These are phyloP conservation scores for Blastobasis lacticolella DNA, from an alignment of 2,888 invertebrate species.

Conservation along the genomic window DNA sequence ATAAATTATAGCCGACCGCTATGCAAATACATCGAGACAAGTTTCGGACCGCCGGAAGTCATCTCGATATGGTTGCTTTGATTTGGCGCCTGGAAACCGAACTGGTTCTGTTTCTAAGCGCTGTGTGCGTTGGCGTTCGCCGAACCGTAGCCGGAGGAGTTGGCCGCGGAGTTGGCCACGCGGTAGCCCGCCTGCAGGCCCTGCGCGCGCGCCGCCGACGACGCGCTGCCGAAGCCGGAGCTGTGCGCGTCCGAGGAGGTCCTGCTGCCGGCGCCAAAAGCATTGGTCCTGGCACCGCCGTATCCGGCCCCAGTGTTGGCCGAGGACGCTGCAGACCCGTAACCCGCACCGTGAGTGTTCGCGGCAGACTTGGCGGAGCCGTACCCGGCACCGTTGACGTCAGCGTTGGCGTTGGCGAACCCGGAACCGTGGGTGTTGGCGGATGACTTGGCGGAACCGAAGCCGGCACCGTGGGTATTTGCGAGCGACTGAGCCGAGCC, in stretches of 20 bases:
- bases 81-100: constrained; percentile 5
- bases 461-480: constrained; percentile 23
- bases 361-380: constrained; percentile 24
- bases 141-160: constrained; percentile 36
- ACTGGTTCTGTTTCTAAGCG: constrained; percentile 21
- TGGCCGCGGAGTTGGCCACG: constrained; percentile 42
- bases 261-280: constrained; percentile 23
- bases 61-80: constrained; percentile 59
- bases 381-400: constrained; percentile 21
- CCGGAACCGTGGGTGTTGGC: constrained; percentile 24
- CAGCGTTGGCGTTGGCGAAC: constrained; percentile 27
- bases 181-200: constrained; percentile 39
- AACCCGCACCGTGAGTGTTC: constrained; percentile 21
- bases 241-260: constrained; percentile 38
- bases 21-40: constrained; percentile 66
- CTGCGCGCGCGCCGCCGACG: constrained; percentile 38
- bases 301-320: constrained; percentile 25
- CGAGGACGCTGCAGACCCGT: constrained; percentile 26
- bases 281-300: constrained; percentile 20
- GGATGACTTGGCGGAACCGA: constrained; percentile 23
- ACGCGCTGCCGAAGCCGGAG: constrained; percentile 42
- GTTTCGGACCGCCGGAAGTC: constrained; percentile 42
- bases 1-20: constrained; percentile 28
- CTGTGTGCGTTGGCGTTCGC: constrained; percentile 48
- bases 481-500: constrained; percentile 24